Evolutionary conservation across 2,797 vertebrate species (phyloP), one percentile per base, ranked within the genome.

Genomic region (Leuciscus waleckii): DNA sequence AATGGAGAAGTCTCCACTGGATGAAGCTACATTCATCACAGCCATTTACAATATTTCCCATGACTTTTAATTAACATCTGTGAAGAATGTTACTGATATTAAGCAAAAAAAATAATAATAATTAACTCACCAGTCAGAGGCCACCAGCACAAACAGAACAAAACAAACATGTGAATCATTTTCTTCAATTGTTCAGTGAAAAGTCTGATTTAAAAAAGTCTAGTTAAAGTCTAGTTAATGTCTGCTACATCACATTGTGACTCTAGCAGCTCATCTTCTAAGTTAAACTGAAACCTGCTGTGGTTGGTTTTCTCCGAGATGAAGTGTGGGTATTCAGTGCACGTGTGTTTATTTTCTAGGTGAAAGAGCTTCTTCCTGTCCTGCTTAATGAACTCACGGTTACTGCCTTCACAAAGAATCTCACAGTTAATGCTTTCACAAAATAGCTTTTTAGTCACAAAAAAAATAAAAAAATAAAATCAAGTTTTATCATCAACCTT

Each of bases 361-460:
- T 75, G 73, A 75, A 75, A 49, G 73, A 49, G 11, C 49, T 75
- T 75, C 29, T 75, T 75, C 73, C 73, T 35, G 49, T 37, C 29
- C 73, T 37, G 49, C 1, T 54, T 75, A 75, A 23, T 75, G 49
- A 75, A 23, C 49, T 13, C 73, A 75, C 9, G 4, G 9, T 49
- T 49, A 49, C 2, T 5, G 16, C 14, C 5, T 49, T 2, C 16
- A 49, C 46, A 49, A 49, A 0, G 1, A 16, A 16, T 49, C 46
- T 49, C 46, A 46, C 43, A 46, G 13, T 21, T 10, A 5, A 11
- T 49, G 29, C 41, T 9, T 19, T 49, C 16, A 32, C 16, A 11
- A 74, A 75, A 51, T 2, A 35, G 4, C 26, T 6, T 74, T 19
- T 46, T 11, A 73, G 14, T 19, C n/a, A 8, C 17, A 46, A 17